Percentiles rank a stretch among this genome's conserved stretches.
These are phyloP conservation scores for Gryon sp. DNA, from an alignment of 1,140 invertebrate species.

Conservation along the genomic window DNA sequence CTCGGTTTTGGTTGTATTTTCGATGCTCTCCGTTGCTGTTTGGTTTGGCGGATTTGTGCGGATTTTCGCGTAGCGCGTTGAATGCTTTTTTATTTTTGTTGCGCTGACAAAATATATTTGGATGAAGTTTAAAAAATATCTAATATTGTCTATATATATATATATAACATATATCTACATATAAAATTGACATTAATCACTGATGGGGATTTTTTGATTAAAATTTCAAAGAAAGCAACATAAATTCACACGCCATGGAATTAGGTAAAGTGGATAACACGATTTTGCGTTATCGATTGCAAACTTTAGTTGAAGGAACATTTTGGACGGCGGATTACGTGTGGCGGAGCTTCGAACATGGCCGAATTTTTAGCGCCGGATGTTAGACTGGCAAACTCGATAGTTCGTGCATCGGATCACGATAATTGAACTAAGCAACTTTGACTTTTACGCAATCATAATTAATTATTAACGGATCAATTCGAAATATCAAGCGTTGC, in stretches of 20 bases:
- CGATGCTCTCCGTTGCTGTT: constrained; percentile 46
- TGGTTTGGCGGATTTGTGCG: constrained; percentile 51
- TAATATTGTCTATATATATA: too few species aligned
- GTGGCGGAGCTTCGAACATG: constrained; percentile 9
- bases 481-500: background rate
- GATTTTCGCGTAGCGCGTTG: constrained; percentile 40
- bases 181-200: too few species aligned
- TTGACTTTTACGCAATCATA: constrained; percentile 2
- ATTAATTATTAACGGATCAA: constrained; percentile 8
- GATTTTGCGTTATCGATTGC: constrained; percentile 32
- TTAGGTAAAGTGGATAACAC: constrained; percentile 28
- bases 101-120: constrained; percentile 34
- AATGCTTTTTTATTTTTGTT: constrained; percentile 47
- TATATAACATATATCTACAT: constrained; percentile 19
- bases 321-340: constrained; percentile 15
- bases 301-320: constrained; percentile 22
- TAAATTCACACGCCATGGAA: constrained; percentile 11
- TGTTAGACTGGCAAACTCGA: constrained; percentile 2
- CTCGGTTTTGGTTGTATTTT: constrained; percentile 47
- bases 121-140: constrained; percentile 38
- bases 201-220: too few species aligned
- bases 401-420: constrained; percentile 11
- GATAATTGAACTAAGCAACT: constrained; percentile 7
- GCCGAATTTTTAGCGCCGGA: constrained; percentile 3
- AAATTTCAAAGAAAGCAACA: constrained; percentile 18